Evolutionary conservation across 2,888 invertebrate genomes (phyloP), one percentile per base, ranked within the genome.

Genomic region (Caenorhabditis imperialis): DNA sequence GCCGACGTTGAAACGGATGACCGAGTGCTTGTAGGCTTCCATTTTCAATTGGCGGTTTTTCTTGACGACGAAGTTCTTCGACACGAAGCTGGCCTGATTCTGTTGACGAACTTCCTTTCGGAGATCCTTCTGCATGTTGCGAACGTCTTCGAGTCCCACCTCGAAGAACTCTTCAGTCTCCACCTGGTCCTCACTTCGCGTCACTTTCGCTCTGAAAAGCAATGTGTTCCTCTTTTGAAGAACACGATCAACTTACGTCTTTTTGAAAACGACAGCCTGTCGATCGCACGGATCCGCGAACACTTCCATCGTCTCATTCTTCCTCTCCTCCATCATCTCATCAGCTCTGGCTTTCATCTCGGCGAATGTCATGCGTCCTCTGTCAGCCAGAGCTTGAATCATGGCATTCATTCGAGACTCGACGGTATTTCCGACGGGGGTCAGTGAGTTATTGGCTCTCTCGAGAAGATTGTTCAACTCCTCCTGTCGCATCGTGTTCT

Each of bases 91-190:
- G 1, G 78, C 60, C 38, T 84, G 76, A 1, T 72, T 75, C 22
- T 78, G 74, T 18, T 71, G 67, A 2, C 60, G 62, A 12, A 77
- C 77, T 54, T 77, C 44, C 35, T 80, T 77, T 8, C 72, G 58
- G 18, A 84, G 63, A 27, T 75, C 78, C 44, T 55, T 73, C 54
- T 84, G 84, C 61, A 77, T 70, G 20, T 48, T 58, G 25, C 72
- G 73, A 1, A 83, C 57, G 58, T 84, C 84, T n/a, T 80, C 74
- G 0, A 76, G 48, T 12, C 62, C 60, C 0, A 83, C 76, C 45
- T 84, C 82, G 50, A 75, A 84, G 55, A 84, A 84, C 8, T 77
- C 79, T 12, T 82, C 84, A 12, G 74, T 55, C 16, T 75, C 77
- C 67, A 74, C 62, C 10, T 61, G 50, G n/a, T 74, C 74, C 2